Conservation (phyloP, 2,888 invertebrate genomes). For the Hoplodrina ambigua region DNA sequence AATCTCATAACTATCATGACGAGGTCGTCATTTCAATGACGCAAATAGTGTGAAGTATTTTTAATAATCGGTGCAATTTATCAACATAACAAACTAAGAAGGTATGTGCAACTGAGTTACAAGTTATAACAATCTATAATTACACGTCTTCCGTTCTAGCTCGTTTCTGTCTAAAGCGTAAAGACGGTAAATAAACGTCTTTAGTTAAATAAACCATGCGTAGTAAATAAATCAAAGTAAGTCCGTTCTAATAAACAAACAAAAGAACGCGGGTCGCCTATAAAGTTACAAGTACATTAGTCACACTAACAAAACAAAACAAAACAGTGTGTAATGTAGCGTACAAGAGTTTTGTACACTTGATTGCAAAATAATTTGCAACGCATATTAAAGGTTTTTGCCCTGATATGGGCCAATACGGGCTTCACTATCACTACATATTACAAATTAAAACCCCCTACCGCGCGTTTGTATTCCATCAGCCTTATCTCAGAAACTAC, state of each 20-base stretch:
- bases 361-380: constrained; percentile 13
- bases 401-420: background rate
- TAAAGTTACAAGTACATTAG: constrained; percentile 20
- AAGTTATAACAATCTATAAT: constrained; percentile 16
- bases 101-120: constrained; percentile 1
- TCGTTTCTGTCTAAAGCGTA: constrained; percentile 3
- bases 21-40: background rate
- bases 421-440: too few relatives aligned
- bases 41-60: background rate
- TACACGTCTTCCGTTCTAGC: constrained; percentile 6
- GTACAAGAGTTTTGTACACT: background rate
- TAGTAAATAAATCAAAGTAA: constrained; percentile 26
- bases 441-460: too few relatives aligned
- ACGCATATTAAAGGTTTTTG: background rate
- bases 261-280: constrained; percentile 6
- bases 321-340: constrained; percentile 6
- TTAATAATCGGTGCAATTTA: background rate
- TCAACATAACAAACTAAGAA: background rate
- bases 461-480: too few relatives aligned
- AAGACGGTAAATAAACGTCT: constrained; percentile 3
- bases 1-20: background rate
- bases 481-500: too few relatives aligned
- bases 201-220: constrained; percentile 19
- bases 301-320: constrained; percentile 4
- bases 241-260: constrained; percentile 13